phyloP scores from a whole-genome alignment of 2,113 vertebrate species.

The Psilopsiagon aurifrons region DNA sequence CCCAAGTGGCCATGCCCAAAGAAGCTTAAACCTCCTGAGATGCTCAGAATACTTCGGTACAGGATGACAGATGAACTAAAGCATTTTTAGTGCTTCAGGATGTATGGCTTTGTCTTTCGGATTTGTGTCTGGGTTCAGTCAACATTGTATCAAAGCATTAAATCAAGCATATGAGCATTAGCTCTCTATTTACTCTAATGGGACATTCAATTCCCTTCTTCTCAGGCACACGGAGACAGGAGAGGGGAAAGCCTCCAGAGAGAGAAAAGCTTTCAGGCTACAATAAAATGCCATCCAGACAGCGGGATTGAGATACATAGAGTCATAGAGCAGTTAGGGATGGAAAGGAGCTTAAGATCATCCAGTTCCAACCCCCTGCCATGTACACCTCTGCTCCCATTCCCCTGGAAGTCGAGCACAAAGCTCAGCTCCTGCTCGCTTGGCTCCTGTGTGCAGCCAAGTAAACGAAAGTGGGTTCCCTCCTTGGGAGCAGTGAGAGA shows the following conservation, averaged over 20 bases:
- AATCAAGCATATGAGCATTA: not conserved
- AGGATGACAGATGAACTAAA: not conserved
- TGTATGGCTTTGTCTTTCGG: not conserved
- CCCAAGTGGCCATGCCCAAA: not conserved
- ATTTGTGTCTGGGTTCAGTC: not conserved
- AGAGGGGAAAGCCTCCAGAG: not conserved
- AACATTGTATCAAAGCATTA: not conserved
- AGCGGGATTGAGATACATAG: not conserved
- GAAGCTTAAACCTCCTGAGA: not conserved
- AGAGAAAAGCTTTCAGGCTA: not conserved
- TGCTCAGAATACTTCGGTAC: accelerated
- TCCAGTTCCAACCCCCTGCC: not conserved
- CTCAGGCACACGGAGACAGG: not conserved
- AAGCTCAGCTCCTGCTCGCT: not conserved
- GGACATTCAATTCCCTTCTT: not conserved
- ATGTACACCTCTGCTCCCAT: not conserved
- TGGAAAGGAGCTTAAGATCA: not conserved
- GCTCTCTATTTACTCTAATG: not conserved
- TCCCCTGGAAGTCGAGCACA: not conserved
- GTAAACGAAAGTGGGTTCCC: not conserved
- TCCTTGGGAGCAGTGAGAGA: not conserved
- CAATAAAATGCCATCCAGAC: not conserved
- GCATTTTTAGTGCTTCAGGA: not conserved
- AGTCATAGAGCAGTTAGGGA: not conserved
- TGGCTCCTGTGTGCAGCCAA: not conserved